Percentiles rank a stretch among this genome's conserved stretches.
Evolutionary conservation across 2,113 vertebrate genomes (phyloP).

Genomic region (Grantiella picta): DNA sequence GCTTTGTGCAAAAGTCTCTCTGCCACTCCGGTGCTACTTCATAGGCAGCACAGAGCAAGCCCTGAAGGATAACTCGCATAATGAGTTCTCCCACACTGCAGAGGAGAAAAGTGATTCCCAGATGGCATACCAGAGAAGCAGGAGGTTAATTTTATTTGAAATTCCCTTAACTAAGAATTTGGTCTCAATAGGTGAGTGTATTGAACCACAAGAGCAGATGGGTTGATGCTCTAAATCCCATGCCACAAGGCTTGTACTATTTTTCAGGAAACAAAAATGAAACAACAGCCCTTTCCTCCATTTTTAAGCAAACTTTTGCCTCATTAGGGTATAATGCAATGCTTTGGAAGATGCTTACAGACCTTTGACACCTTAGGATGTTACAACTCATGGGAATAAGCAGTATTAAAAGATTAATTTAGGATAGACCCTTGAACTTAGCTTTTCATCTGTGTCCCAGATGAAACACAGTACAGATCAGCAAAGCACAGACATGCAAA

Average conservation of each 20-base stretch:
- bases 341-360: not conserved
- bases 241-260: not conserved
- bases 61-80: not conserved
- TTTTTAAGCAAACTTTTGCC: not conserved
- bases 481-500: not conserved
- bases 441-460: not conserved
- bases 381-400: not conserved
- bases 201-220: not conserved
- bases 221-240: not conserved
- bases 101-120: not conserved
- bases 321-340: not conserved
- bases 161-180: not conserved
- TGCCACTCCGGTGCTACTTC: not conserved
- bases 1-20: not conserved
- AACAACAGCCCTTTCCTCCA: not conserved
- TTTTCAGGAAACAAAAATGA: not conserved
- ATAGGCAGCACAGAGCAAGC: not conserved
- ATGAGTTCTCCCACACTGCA: not conserved
- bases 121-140: not conserved
- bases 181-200: not conserved
- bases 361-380: not conserved
- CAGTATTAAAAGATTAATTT: not conserved
- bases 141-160: slow-evolving; percentile 26
- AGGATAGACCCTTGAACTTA: not conserved
- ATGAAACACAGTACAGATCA: not conserved